These are phyloP conservation scores for Ormia ochracea DNA, from an alignment of 2,888 invertebrate genomes.

Conservation along the genomic window DNA sequence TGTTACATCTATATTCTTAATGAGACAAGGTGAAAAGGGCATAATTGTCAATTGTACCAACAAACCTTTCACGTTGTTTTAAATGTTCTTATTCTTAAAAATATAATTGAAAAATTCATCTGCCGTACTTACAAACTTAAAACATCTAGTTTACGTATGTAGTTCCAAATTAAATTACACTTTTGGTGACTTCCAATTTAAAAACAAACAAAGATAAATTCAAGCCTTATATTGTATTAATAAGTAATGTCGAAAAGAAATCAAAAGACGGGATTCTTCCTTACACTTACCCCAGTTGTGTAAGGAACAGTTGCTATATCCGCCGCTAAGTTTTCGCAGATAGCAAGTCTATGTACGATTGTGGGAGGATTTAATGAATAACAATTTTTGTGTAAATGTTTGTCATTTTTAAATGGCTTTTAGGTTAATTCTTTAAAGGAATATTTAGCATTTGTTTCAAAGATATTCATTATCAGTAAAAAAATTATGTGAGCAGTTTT, in stretches of 20 bases:
- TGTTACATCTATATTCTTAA: no score
- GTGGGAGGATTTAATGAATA: constrained; percentile 19
- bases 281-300: background rate
- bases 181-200: no score
- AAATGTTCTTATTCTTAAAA: no score
- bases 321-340: background rate
- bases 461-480: constrained; percentile 25
- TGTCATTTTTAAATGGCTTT: background rate
- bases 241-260: constrained; percentile 63
- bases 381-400: background rate
- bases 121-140: no score
- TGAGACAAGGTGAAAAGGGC: no score
- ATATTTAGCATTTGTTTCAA: constrained; percentile 12
- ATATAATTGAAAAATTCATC: no score
- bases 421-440: constrained; percentile 25
- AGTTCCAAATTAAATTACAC: no score
- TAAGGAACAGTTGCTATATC: constrained; percentile 19
- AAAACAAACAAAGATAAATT: no score
- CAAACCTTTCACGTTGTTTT: no score
- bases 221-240: no score
- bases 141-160: no score
- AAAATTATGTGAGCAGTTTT: constrained; percentile 41
- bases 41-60: no score
- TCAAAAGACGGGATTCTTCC: constrained; percentile 38
- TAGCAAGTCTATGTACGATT: background rate